Conservation (phyloP, 2,113 vertebrate genomes). For the Ursus arctos region DNA sequence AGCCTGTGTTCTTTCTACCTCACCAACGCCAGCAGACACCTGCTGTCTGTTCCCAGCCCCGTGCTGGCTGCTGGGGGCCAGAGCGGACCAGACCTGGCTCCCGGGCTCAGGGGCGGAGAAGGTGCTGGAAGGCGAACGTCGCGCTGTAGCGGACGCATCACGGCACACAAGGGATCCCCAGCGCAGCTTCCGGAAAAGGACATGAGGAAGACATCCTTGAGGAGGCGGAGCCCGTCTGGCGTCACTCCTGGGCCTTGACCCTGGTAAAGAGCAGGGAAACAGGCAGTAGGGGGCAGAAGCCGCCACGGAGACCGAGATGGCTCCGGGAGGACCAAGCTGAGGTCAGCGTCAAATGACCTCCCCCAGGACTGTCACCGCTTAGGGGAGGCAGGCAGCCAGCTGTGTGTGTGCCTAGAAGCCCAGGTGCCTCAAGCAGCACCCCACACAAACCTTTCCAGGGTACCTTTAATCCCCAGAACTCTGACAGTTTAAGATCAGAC, state of each 20-base stretch:
- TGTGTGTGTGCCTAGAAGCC: neutral
- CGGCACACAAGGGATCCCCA: accelerated
- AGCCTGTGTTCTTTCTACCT: accelerated
- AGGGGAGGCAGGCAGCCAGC: neutral
- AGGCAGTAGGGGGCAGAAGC: neutral
- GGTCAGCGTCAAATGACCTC: neutral
- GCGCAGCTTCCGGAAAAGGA: accelerated
- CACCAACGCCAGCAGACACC: neutral
- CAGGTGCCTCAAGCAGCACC: neutral
- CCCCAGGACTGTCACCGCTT: neutral
- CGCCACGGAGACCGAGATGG: neutral
- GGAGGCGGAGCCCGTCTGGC: neutral
- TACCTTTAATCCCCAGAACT: too few species aligned
- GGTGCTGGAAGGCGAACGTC: accelerated
- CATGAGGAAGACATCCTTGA: neutral
- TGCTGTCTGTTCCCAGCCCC: neutral
- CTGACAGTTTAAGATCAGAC: neutral
- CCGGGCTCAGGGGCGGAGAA: accelerated
- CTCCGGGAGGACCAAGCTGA: neutral
- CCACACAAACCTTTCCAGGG: neutral
- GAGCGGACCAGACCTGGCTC: accelerated
- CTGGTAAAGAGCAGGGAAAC: neutral
- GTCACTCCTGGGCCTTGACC: neutral
- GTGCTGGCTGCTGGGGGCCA: neutral
- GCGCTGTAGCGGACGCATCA: accelerated